Evolutionary conservation across 2,113 vertebrate species (phyloP).

Genomic region (Tachycineta bicolor): DNA sequence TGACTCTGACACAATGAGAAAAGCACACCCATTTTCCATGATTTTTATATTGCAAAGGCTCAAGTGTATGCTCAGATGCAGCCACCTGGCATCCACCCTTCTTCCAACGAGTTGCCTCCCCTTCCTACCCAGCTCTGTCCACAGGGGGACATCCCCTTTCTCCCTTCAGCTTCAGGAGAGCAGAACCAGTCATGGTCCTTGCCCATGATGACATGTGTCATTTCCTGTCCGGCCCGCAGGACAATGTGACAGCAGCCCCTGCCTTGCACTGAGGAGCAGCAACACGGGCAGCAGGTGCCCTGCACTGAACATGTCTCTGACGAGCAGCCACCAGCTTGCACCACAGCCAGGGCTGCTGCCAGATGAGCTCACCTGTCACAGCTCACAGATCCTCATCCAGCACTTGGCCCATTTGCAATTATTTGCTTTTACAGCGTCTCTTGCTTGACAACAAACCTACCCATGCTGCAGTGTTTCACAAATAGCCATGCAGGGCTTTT

Average conservation of each 20-base stretch:
- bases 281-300: rapidly evolving
- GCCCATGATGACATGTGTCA: rapidly evolving
- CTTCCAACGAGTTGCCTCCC: not conserved
- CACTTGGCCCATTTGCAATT: not conserved
- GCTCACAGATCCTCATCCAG: not conserved
- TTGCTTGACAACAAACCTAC: not conserved
- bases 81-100: not conserved
- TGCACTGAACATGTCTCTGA: not conserved
- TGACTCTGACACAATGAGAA: conserved; percentile 1
- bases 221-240: not conserved
- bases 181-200: not conserved
- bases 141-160: not conserved
- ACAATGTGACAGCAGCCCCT: rapidly evolving
- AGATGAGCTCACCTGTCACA: not conserved
- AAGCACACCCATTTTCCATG: not conserved
- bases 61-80: not conserved
- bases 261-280: not conserved
- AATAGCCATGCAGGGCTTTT: not conserved
- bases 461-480: not conserved
- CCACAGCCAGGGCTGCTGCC: not conserved
- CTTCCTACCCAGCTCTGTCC: not conserved
- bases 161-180: not conserved
- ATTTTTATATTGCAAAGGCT: not conserved
- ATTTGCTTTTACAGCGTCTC: not conserved
- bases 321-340: not conserved